Evolutionary conservation across 2,797 vertebrate species (phyloP), one percentile per base, ranked within the genome.

Genomic region (Sciurus carolinensis): DNA sequence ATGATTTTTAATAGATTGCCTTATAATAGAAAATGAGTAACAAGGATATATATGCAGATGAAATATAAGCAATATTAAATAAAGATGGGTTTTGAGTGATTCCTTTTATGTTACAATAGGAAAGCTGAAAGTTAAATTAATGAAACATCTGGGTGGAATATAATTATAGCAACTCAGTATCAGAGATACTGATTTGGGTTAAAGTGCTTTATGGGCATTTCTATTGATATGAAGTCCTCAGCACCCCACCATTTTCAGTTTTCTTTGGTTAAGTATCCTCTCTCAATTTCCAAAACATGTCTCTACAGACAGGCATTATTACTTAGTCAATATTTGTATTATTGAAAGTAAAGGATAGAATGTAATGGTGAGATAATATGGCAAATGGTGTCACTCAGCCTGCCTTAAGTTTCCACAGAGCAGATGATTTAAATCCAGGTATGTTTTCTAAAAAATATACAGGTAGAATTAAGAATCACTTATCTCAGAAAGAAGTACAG

Each of bases 391-490:
- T 82, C 24, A 57, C 36, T 62, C 73, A 91, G 84, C 92, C 33
- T 92, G 80, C 36, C 91, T 90, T 69, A 67, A 87, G 66, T 59
- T 96, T 94, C 39, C 28, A 75, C 22, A 28, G 20, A 95, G 50
- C 54, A 62, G 75, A 62, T 89, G 87, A 83, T 84, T 96, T 90
- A 92, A 77, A 52, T 26, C 47, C 57, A 87, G 64, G 4, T 91
- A 52, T 96, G 28, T 77, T 82, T 89, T 94, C n/a, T 95, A 92
- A 82, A 94, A 47, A 39, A 86, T 80, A 30, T 81, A 64, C 10
- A 24, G 54, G 77, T 87, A 88, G 22, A 93, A 73, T 59, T 80
- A 93, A 93, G 93, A 92, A 73, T 96, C 71, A 83, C 9, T 97
- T 28, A 14, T 33, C 30, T 81, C 84, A 44, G 47, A 20, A 87